Percentiles rank a stretch among this genome's conserved stretches.
Conservation (phyloP, 2,113 vertebrate species). For the Hippocampus comes region DNA sequence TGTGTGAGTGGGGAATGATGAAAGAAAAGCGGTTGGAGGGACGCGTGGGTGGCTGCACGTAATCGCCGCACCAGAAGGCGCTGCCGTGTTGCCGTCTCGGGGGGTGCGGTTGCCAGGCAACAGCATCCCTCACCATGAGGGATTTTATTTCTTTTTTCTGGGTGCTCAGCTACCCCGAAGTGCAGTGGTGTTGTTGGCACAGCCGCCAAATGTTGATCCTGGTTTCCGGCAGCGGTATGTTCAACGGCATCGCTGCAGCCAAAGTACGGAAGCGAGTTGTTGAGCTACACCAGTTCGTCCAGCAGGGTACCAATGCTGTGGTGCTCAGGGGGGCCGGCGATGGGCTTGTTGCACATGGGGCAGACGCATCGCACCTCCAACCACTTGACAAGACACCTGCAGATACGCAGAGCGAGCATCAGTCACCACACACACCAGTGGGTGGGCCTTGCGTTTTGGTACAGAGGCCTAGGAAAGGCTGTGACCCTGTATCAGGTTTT, state of each 20-base stretch:
- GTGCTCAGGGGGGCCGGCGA: conserved; percentile 64
- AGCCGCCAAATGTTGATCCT: conserved; percentile 34
- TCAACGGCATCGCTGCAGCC: neutral
- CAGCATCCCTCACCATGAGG: conserved; percentile 50
- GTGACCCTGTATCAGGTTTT: too few relatives aligned
- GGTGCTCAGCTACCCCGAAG: conserved; percentile 58
- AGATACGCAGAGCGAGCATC: neutral
- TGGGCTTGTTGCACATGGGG: conserved; percentile 77
- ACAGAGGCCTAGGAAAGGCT: too few relatives aligned
- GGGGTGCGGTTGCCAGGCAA: conserved; percentile 61
- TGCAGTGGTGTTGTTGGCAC: conserved; percentile 26
- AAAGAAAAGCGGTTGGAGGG: conserved; percentile 48
- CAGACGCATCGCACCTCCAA: conserved; percentile 75
- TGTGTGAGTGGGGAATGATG: conserved; percentile 22
- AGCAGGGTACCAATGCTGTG: conserved; percentile 71
- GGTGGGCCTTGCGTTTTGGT: too few relatives aligned
- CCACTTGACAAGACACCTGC: conserved; percentile 75
- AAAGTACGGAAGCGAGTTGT: conserved; percentile 5
- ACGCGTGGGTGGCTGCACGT: conserved; percentile 56
- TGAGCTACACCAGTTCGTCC: conserved; percentile 65
- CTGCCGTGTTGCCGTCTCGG: conserved; percentile 43
- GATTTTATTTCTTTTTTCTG: conserved; percentile 12
- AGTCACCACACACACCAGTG: neutral
- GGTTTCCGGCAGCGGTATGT: conserved; percentile 18
- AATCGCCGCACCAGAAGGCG: conserved; percentile 59